Evolutionary conservation across 1,140 invertebrate species (phyloP), one percentile per base, ranked within the genome.

Genomic region (Tetramorium parvispinum): DNA sequence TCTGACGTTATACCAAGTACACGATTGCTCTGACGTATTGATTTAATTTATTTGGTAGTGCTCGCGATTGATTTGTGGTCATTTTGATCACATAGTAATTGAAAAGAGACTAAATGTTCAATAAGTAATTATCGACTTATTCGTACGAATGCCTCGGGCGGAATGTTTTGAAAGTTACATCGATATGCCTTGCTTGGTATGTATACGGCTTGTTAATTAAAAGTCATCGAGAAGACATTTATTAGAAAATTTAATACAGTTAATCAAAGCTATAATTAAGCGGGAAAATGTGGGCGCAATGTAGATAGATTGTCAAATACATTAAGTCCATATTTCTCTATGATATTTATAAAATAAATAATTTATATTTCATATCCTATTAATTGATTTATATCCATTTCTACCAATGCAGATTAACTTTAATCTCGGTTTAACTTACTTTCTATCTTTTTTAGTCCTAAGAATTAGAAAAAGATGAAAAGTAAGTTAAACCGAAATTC

Each of bases 1-100:
- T 89, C 46, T 53, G 88, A 55, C 86, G 82, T 82, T 73, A 85
- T 16, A 13, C 24, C 61, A 11, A 61, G 40, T 61, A 32, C 51
- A 79, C 75, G 43, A 66, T 78, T n/a, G 21, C 78, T 77, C n/a
- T 0, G n/a, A 65, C 21, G 49, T 37, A 79, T 81, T 16, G 40
- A 16, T 55, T 83, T 75, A 37, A 27, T 21, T 82, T 27, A 37
- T 68, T 37, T n/a, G 18, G 2, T 24, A 6, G 32, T 70, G 49
- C 32, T 77, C n/a, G 11, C 43, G 37, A 81, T 27, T 27, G 37
- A 43, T 40, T 70, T 53, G 32, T 8, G 37, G 3, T 11, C 16
- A 8, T 32, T 70, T 40, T 55, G 3, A 46, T 73, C 40, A 51
- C 1, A 11, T 10, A 24, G 21, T n/a, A 43, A 57, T n/a, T 10